Evolutionary conservation across 2,797 vertebrate genomes (phyloP).

Genomic region (Pelobates cultripes): DNA sequence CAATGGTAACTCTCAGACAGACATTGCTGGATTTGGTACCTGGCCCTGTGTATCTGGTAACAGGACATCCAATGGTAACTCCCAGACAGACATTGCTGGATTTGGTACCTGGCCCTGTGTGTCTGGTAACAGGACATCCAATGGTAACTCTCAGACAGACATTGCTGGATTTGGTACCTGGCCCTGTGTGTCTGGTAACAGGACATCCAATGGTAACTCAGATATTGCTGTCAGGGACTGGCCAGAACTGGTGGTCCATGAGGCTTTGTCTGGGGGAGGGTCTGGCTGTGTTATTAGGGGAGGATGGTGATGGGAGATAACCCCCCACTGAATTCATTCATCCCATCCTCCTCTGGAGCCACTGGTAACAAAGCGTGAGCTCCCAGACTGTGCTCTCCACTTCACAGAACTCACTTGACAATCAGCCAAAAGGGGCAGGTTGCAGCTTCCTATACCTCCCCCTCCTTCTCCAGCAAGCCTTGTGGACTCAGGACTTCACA

Average conservation of each 20-base stretch:
- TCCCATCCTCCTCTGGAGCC: background rate
- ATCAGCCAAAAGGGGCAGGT: background rate
- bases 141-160: no score
- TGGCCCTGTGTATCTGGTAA: no score
- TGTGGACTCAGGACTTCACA: background rate
- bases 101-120: no score
- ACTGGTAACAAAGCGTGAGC: background rate
- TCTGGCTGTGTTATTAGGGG: background rate
- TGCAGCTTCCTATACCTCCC: background rate
- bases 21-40: no score
- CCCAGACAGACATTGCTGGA: no score
- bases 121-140: no score
- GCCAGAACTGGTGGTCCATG: background rate
- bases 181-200: no score
- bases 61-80: no score
- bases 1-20: no score
- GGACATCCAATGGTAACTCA: no score
- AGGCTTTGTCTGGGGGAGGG: background rate
- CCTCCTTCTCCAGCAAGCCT: background rate
- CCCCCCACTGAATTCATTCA: slow-evolving; percentile 2
- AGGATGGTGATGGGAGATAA: background rate
- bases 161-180: no score
- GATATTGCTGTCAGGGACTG: background rate
- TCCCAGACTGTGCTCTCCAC: background rate
- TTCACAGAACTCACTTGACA: no score